phyloP scores from a whole-genome alignment of 2,113 vertebrate genomes.

The Emydura subglobosa region DNA sequence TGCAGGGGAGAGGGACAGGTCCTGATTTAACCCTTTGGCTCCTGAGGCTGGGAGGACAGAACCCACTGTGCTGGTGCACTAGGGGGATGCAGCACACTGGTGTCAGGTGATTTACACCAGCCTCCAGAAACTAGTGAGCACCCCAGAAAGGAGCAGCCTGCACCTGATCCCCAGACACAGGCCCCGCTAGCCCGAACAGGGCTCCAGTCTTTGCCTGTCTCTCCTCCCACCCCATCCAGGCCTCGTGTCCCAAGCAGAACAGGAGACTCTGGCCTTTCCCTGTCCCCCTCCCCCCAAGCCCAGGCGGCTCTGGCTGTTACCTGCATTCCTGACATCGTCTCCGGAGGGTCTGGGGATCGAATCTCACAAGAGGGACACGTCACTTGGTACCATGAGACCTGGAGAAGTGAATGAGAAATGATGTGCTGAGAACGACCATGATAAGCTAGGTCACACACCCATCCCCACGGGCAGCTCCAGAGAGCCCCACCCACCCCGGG shows the following conservation, averaged over 20 bases:
- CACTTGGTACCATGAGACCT: slow-evolving; percentile 83
- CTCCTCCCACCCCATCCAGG: neutral
- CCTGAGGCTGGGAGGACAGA: neutral
- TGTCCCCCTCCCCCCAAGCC: neutral
- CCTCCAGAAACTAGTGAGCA: neutral
- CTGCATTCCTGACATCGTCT: slow-evolving; percentile 86
- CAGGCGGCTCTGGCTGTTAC: neutral
- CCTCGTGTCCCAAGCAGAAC: accelerated
- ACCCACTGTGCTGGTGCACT: neutral
- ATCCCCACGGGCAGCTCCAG: neutral
- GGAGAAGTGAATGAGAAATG: neutral
- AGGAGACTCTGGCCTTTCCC: neutral
- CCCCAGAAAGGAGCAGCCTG: neutral
- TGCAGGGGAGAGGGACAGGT: neutral
- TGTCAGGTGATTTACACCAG: neutral
- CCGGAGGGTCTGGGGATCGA: slow-evolving; percentile 24
- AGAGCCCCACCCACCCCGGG: neutral
- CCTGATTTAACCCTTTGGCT: neutral
- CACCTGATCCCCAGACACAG: neutral
- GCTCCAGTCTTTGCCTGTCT: neutral
- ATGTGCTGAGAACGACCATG: neutral
- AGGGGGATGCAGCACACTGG: neutral
- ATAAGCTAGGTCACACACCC: neutral
- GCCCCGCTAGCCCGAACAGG: neutral
- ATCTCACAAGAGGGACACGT: slow-evolving; percentile 74